Percentiles rank a stretch among this genome's conserved stretches.
These are phyloP conservation scores for Mus musculus DNA, from an alignment of 2,113 vertebrate species.

Conservation along the genomic window GRCm39 chr16:38494001-38494500, in stretches of 20 bases:
- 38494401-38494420: neutral
- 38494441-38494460: neutral
- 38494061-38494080: slow-evolving; percentile 51
- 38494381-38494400: neutral
- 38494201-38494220: slow-evolving; percentile 34
- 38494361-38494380: neutral
- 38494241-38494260: slow-evolving; percentile 12
- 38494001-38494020: slow-evolving; percentile 56
- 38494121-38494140: slow-evolving; percentile 74
- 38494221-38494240: slow-evolving; percentile 50
- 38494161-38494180: slow-evolving; percentile 75
- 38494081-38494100: slow-evolving; percentile 76
- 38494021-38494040: slow-evolving; percentile 77
- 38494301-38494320: neutral
- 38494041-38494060: slow-evolving; percentile 72
- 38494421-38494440: neutral
- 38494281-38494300: neutral
- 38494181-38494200: slow-evolving; percentile 74
- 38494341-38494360: neutral
- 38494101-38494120: slow-evolving; percentile 69
- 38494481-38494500: neutral
- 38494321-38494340: neutral
- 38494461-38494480: neutral
- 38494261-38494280: neutral
- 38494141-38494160: slow-evolving; percentile 71